Evolutionary conservation across 2,888 invertebrate species (phyloP).

Genomic region (Leptarthrus brevirostris): DNA sequence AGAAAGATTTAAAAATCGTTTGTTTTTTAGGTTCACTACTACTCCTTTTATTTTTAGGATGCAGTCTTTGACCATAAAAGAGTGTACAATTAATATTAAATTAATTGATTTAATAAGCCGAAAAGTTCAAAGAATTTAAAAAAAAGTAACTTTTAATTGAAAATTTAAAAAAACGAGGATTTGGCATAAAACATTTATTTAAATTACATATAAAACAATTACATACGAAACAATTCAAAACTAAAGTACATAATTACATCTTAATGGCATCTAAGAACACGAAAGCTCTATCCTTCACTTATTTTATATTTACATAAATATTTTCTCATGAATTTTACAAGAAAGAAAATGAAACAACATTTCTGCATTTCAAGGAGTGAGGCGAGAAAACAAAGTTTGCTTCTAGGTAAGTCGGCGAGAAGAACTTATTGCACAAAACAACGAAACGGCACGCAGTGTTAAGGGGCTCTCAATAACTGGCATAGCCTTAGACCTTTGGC

Average conservation of each 20-base stretch:
- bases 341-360: background rate
- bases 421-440: slow-evolving; percentile 20
- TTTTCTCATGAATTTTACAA: background rate
- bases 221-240: background rate
- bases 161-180: background rate
- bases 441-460: too few relatives aligned
- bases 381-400: background rate
- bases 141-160: too few relatives aligned
- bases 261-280: slow-evolving; percentile 32
- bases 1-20: too few relatives aligned
- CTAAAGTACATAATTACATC: slow-evolving; percentile 3
- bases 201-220: slow-evolving; percentile 19
- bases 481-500: slow-evolving; percentile 3
- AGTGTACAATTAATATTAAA: too few relatives aligned
- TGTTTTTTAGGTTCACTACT: too few relatives aligned
- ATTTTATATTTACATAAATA: background rate
- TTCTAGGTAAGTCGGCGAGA: background rate
- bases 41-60: too few relatives aligned
- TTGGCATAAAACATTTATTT: slow-evolving; percentile 8
- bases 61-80: too few relatives aligned
- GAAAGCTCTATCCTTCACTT: slow-evolving; percentile 8
- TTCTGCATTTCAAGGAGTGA: background rate
- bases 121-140: too few relatives aligned
- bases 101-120: too few relatives aligned
- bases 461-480: slow-evolving; percentile 2